These are phyloP conservation scores for Dipodomys spectabilis DNA, from an alignment of 2,113 vertebrate species.

Conservation along the genomic window DNA sequence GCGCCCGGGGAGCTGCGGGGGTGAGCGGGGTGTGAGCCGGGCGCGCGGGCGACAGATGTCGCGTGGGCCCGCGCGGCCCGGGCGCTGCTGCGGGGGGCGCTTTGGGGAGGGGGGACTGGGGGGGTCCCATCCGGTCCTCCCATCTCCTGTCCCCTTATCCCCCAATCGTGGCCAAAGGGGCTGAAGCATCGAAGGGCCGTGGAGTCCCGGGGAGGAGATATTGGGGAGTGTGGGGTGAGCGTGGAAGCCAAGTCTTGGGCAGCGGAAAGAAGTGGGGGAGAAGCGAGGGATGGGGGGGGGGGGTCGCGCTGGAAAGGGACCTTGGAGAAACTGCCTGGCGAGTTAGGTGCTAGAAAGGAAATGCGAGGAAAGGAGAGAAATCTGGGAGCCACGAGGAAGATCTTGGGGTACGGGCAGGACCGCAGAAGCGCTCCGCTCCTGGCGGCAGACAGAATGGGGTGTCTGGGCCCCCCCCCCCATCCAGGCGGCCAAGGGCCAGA, in stretches of 20 bases:
- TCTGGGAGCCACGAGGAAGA: neutral
- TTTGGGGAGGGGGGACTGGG: neutral
- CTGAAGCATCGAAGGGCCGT: neutral
- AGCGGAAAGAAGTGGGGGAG: neutral
- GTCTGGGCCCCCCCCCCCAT: too few relatives aligned
- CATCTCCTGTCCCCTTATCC: neutral
- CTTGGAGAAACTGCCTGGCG: neutral
- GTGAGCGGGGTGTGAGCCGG: slow-evolving; percentile 76
- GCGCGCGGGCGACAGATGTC: slow-evolving; percentile 78
- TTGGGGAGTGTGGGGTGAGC: neutral
- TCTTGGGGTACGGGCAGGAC: neutral
- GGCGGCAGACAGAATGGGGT: neutral
- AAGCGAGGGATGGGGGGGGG: neutral
- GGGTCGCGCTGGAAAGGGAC: neutral
- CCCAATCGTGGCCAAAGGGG: neutral
- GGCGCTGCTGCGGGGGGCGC: slow-evolving; percentile 46
- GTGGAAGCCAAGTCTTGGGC: neutral
- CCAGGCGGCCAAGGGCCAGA: neutral
- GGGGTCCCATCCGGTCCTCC: neutral
- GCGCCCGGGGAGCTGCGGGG: slow-evolving; percentile 75
- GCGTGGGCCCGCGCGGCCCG: slow-evolving; percentile 69
- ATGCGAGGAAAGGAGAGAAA: neutral
- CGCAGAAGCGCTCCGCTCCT: neutral
- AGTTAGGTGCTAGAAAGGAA: neutral
- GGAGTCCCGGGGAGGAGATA: neutral